Evolutionary conservation across 2,888 invertebrate species (phyloP).

Genomic region (Brachyptera risi): DNA sequence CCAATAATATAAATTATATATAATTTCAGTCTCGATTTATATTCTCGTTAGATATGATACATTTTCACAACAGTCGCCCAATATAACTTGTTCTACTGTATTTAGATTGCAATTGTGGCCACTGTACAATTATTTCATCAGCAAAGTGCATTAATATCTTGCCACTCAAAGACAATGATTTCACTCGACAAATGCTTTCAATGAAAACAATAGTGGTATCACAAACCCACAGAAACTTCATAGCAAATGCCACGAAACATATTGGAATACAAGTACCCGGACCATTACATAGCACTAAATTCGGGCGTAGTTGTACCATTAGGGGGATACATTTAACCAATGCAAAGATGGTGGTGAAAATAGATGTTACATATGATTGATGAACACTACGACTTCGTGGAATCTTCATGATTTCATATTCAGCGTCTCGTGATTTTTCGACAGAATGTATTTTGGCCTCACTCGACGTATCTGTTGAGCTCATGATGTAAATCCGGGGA

Average conservation of each 20-base stretch:
- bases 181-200: slow-evolving; percentile 93
- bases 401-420: slow-evolving; percentile 57
- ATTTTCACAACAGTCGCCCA: slow-evolving; percentile 55
- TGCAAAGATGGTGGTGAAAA: slow-evolving; percentile 73
- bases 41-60: too few species aligned
- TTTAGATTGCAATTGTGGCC: slow-evolving; percentile 69
- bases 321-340: slow-evolving; percentile 64
- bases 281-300: slow-evolving; percentile 87
- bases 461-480: slow-evolving; percentile 74
- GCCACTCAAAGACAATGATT: slow-evolving; percentile 83
- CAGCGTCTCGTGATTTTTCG: slow-evolving; percentile 46
- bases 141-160: slow-evolving; percentile 78
- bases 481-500: slow-evolving; percentile 74
- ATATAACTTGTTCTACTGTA: slow-evolving; percentile 70
- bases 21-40: too few species aligned
- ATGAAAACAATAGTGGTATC: slow-evolving; percentile 79
- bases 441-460: slow-evolving; percentile 55
- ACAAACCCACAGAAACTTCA: slow-evolving; percentile 62
- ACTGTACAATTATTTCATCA: slow-evolving; percentile 88
- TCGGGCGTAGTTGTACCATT: slow-evolving; percentile 65
- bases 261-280: slow-evolving; percentile 96
- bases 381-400: slow-evolving; percentile 83
- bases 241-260: slow-evolving; percentile 71
- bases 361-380: slow-evolving; percentile 76
- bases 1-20: too few species aligned